Evolutionary conservation across 1,140 invertebrate genomes (phyloP).

Genomic region (Batillaria attramentaria): DNA sequence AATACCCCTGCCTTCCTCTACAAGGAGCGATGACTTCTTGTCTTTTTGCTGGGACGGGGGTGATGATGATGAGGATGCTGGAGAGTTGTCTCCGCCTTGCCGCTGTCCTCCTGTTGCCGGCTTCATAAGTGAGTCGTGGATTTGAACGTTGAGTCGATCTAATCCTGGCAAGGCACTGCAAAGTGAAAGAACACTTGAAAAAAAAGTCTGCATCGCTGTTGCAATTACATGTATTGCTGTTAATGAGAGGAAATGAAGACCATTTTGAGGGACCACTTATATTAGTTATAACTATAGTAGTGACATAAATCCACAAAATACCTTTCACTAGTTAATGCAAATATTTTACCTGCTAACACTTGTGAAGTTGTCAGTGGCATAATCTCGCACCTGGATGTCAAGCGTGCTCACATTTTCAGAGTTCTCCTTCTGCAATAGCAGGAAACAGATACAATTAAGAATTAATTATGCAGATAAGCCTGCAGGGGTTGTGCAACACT

Average conservation of each 20-base stretch:
- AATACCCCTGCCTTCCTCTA: not conserved
- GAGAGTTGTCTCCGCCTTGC: not conserved
- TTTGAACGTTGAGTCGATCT: not conserved
- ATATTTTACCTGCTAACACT: conserved; percentile 1
- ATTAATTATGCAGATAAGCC: conserved; percentile 20
- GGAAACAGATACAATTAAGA: not conserved
- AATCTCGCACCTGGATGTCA: conserved; percentile 5
- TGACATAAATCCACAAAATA: not conserved
- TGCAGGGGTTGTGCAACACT: not conserved
- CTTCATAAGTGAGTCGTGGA: conserved; percentile 42
- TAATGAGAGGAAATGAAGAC: not conserved
- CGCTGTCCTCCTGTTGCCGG: conserved; percentile 28
- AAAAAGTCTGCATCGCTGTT: not conserved
- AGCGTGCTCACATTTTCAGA: conserved; percentile 5
- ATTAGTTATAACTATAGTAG: not conserved
- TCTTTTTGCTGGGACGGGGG: conserved; percentile 30
- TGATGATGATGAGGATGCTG: conserved; percentile 26
- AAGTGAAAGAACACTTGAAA: not conserved
- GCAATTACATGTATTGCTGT: not conserved
- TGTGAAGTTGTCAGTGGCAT: not conserved
- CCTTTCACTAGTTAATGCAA: not conserved
- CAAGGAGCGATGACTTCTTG: conserved; percentile 16
- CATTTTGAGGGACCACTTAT: not conserved
- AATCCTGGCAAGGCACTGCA: conserved; percentile 11
- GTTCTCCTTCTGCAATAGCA: conserved; percentile 14